A percentile compares a stretch with the other conserved stretches of the same genome.
phyloP scores from a whole-genome alignment of 2,113 vertebrate genomes.

The Sebastes schlegelii region DNA sequence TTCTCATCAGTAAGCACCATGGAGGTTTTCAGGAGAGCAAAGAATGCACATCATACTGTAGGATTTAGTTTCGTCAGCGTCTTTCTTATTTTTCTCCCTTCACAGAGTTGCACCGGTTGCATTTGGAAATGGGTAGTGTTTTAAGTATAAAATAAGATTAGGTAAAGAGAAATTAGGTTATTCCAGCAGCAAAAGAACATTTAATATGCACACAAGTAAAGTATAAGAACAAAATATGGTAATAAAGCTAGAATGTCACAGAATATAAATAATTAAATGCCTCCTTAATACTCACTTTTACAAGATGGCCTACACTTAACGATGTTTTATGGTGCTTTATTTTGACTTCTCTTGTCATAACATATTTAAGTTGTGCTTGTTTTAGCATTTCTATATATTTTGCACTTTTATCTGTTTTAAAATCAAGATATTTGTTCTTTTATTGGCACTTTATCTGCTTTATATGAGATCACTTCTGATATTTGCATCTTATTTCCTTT shows the following conservation, averaged over 20 bases:
- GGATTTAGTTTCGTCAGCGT: not conserved
- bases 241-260: not conserved
- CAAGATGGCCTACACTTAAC: too few relatives aligned
- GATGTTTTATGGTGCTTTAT: too few relatives aligned
- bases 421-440: too few relatives aligned
- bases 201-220: not conserved
- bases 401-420: too few relatives aligned
- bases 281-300: too few relatives aligned
- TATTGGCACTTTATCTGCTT: too few relatives aligned
- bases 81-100: not conserved
- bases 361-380: too few relatives aligned
- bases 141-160: not conserved
- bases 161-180: not conserved
- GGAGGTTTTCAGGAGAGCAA: slow-evolving; percentile 17
- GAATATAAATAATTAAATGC: not conserved
- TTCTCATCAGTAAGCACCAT: slow-evolving; percentile 71
- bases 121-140: not conserved
- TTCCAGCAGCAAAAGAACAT: not conserved
- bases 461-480: too few relatives aligned
- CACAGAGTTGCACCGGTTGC: not conserved
- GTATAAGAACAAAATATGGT: not conserved
- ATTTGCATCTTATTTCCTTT: too few relatives aligned
- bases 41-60: not conserved
- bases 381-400: too few relatives aligned
- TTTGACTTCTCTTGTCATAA: too few relatives aligned